These are phyloP conservation scores for Onthophagus taurus DNA, from an alignment of 1,140 invertebrate genomes.

Conservation along the genomic window DNA sequence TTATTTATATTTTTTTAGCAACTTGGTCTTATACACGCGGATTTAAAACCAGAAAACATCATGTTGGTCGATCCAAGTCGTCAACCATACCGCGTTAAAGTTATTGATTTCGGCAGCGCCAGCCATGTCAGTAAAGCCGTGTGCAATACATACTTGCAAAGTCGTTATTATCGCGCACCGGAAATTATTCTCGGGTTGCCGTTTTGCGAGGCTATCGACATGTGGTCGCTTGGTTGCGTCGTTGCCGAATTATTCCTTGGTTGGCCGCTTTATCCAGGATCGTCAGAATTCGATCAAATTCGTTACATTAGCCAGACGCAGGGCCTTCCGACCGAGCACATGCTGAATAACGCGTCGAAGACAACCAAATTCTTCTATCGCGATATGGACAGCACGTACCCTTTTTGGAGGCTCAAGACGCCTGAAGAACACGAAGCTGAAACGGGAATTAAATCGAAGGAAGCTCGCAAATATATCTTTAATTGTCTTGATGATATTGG, in stretches of 20 bases:
- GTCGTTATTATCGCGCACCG: conserved; percentile 96
- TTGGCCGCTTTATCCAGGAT: conserved; percentile 99
- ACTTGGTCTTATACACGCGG: conserved; percentile 97
- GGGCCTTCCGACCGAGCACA: conserved; percentile 90
- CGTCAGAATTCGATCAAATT: conserved; percentile 99
- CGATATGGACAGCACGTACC: conserved; percentile 92
- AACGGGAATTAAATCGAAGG: conserved; percentile 97
- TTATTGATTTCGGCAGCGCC: conserved; percentile 99
- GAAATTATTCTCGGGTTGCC: conserved; percentile 97
- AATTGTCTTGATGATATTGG: conserved; percentile 99
- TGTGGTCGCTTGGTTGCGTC: conserved; percentile 99
- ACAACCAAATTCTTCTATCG: conserved; percentile 98
- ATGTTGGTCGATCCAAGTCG: conserved; percentile 97
- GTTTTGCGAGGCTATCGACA: conserved; percentile 99
- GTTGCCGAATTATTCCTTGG: conserved; percentile 98
- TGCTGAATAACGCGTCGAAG: conserved; percentile 98
- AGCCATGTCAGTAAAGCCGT: conserved; percentile 98
- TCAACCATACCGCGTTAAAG: conserved; percentile 95
- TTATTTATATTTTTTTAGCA: conserved; percentile 53
- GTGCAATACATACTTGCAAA: conserved; percentile 98
- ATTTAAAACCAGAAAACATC: conserved; percentile 99
- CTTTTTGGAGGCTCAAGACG: conserved; percentile 95
- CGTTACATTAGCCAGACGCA: conserved; percentile 82
- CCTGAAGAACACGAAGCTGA: conserved; percentile 97
- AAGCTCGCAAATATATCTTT: conserved; percentile 99